phyloP scores from a whole-genome alignment of 2,797 vertebrate species.

The Odontamblyopus rebecca region DNA sequence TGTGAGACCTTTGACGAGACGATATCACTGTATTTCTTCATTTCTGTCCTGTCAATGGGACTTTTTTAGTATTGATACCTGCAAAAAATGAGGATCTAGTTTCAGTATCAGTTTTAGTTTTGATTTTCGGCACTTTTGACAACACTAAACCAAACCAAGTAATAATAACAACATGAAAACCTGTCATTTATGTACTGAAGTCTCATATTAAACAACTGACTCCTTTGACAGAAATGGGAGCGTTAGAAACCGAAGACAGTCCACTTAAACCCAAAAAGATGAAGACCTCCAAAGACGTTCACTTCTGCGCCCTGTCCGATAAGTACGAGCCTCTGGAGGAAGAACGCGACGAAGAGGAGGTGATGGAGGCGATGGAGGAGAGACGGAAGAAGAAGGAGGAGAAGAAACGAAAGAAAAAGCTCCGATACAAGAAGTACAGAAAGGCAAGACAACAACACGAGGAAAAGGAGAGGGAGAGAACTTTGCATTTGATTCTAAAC shows the following conservation, averaged over 20 bases:
- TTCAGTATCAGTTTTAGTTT: too few relatives aligned
- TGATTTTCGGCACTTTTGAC: too few relatives aligned
- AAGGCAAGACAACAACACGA: constrained; percentile 49
- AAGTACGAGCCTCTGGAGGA: constrained; percentile 66
- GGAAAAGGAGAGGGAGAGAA: background rate
- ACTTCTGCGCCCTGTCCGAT: constrained; percentile 63
- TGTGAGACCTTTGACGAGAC: too few relatives aligned
- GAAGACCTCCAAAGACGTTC: constrained; percentile 56
- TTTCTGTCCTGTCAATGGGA: too few relatives aligned
- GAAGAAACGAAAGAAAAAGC: constrained; percentile 51
- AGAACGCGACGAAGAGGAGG: constrained; percentile 44
- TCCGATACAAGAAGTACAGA: constrained; percentile 57
- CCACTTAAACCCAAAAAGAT: constrained; percentile 10
- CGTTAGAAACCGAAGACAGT: background rate
- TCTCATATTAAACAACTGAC: background rate
- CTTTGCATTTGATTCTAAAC: background rate
- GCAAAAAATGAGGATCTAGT: too few relatives aligned
- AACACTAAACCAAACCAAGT: too few relatives aligned
- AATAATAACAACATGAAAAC: too few relatives aligned
- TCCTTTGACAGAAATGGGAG: constrained; percentile 1
- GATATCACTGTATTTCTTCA: too few relatives aligned
- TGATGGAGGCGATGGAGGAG: constrained; percentile 17
- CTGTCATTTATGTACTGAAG: too few relatives aligned
- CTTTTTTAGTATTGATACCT: too few relatives aligned
- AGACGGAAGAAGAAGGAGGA: constrained; percentile 47